These are phyloP conservation scores for Centrocercus urophasianus DNA, from an alignment of 2,113 vertebrate genomes.

Conservation along the genomic window DNA sequence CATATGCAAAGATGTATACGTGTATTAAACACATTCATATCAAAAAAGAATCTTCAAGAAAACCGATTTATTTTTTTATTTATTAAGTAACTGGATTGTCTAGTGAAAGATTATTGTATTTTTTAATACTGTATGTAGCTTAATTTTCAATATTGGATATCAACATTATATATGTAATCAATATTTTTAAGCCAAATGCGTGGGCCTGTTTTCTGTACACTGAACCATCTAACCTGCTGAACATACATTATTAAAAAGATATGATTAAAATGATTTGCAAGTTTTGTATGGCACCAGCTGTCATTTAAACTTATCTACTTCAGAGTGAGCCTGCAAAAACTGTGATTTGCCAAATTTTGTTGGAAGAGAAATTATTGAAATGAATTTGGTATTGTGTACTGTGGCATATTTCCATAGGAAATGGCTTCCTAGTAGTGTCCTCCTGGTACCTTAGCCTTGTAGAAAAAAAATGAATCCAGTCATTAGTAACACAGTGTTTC, in stretches of 20 bases:
- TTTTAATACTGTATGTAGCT: not conserved
- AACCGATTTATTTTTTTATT: not conserved
- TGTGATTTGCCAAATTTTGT: not conserved
- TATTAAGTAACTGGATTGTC: not conserved
- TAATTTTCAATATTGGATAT: not conserved
- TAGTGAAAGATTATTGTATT: not conserved
- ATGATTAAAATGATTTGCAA: not conserved
- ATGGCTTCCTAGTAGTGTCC: not conserved
- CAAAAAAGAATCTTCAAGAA: not conserved
- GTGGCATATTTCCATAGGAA: not conserved
- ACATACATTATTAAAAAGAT: not conserved
- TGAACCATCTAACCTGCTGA: not conserved
- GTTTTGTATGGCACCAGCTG: not conserved
- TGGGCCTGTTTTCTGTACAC: not conserved
- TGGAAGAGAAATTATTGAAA: not conserved
- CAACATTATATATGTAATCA: not conserved
- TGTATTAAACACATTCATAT: not conserved
- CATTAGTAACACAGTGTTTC: not conserved
- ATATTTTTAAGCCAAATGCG: not conserved
- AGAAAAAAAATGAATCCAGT: not conserved
- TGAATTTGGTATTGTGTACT: not conserved
- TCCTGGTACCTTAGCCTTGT: not conserved
- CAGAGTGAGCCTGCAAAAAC: not conserved
- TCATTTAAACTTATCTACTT: not conserved
- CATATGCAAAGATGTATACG: not conserved